Percentiles rank a stretch among this genome's conserved stretches.
Evolutionary conservation across 2,888 invertebrate genomes (phyloP).

Genomic region (Ophioninae sp.): DNA sequence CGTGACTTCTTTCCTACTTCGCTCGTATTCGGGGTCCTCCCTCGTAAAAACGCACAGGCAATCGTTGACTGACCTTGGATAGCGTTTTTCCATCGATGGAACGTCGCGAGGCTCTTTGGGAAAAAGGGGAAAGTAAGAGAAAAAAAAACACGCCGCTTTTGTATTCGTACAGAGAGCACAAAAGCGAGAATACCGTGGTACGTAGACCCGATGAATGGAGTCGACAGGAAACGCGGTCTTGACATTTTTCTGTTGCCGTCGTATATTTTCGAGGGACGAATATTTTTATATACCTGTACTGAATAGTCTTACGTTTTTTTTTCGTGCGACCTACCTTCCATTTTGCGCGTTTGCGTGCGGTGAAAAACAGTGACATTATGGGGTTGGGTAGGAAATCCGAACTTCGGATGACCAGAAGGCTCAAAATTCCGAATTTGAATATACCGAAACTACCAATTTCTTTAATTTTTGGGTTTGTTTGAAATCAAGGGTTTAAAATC

Average conservation of each 20-base stretch:
- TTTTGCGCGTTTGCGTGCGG: neutral
- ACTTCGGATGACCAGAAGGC: no score
- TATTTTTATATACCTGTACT: neutral
- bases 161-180: slow-evolving; percentile 11
- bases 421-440: no score
- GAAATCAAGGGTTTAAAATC: no score
- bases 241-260: neutral
- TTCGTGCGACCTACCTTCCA: neutral
- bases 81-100: slow-evolving; percentile 20
- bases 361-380: neutral
- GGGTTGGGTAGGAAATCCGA: no score
- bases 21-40: slow-evolving; percentile 8
- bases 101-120: neutral
- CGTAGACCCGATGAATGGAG: slow-evolving; percentile 28
- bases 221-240: neutral
- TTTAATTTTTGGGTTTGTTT: no score
- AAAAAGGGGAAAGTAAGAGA: neutral
- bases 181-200: slow-evolving; percentile 1
- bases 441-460: no score
- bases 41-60: slow-evolving; percentile 32
- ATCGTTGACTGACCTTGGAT: slow-evolving; percentile 38
- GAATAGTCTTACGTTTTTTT: neutral
- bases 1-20: slow-evolving; percentile 49
- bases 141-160: slow-evolving; percentile 50
- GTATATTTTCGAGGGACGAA: slow-evolving; percentile 10